Conservation (phyloP, 2,888 invertebrate genomes). For the Buathra laborator region DNA sequence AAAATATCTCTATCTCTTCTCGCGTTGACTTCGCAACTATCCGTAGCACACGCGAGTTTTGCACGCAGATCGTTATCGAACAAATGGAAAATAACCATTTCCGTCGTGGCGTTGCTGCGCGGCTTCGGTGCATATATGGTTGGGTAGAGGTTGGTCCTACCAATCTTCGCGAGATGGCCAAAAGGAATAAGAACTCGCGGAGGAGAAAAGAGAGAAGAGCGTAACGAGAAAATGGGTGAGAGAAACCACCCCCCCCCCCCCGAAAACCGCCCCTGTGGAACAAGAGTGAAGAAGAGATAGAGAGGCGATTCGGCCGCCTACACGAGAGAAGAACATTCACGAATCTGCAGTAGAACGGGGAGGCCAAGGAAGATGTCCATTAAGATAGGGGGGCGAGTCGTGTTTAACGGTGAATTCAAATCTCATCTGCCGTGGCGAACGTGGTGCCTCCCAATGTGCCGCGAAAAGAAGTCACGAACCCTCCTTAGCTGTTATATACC, state of each 20-base stretch:
- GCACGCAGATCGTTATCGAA: constrained; percentile 62
- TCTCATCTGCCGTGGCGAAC: constrained; percentile 71
- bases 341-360: constrained; percentile 54
- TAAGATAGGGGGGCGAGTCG: constrained; percentile 76
- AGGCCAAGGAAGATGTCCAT: constrained; percentile 78
- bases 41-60: constrained; percentile 1
- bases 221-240: constrained; percentile 60
- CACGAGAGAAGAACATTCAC: constrained; percentile 61
- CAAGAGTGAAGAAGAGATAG: constrained; percentile 47
- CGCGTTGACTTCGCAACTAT: background rate
- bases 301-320: constrained; percentile 49
- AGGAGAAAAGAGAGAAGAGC: constrained; percentile 29
- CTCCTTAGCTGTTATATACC: constrained; percentile 10
- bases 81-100: constrained; percentile 69
- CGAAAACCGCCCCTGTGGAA: constrained; percentile 20
- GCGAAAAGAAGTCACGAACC: constrained; percentile 49
- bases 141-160: constrained; percentile 38
- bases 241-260: background rate
- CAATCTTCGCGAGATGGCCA: constrained; percentile 37
- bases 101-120: constrained; percentile 36
- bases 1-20: constrained; percentile 22
- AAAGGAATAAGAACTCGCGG: constrained; percentile 28
- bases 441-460: constrained; percentile 27
- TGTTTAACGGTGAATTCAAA: constrained; percentile 80
- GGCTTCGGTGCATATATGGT: constrained; percentile 1